Evolutionary conservation across 2,113 vertebrate genomes (phyloP).

Genomic region (Athene noctua): DNA sequence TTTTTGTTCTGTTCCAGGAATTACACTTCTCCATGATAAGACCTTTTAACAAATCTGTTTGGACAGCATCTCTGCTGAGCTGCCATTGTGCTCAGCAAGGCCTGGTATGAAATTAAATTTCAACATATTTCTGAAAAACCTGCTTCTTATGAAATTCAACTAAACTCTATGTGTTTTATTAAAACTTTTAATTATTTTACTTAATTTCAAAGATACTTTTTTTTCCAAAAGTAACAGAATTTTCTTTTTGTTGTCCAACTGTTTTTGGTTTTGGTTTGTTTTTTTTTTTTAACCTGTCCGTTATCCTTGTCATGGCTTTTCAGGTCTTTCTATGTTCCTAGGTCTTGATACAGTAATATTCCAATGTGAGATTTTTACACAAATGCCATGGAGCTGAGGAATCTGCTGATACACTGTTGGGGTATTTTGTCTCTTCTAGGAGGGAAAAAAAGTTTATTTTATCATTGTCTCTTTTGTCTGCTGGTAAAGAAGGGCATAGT

Average conservation of each 20-base stretch:
- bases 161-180: not conserved
- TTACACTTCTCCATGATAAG: not conserved
- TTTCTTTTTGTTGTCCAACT: not conserved
- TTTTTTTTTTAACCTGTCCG: not conserved
- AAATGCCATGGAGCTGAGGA: slow-evolving; percentile 26
- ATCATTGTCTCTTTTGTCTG: not conserved
- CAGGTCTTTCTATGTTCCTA: slow-evolving; percentile 10
- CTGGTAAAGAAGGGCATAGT: not conserved
- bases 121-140: not conserved
- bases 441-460: not conserved
- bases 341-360: not conserved
- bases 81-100: not conserved
- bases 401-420: not conserved
- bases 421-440: not conserved
- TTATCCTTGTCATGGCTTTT: not conserved
- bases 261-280: too few relatives aligned
- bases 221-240: not conserved
- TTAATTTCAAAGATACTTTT: not conserved
- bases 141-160: not conserved
- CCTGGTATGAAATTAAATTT: not conserved
- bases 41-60: not conserved
- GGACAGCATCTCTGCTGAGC: not conserved
- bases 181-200: not conserved
- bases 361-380: slow-evolving; percentile 30
- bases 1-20: not conserved